Base-by-base conservation (phyloP, 1,140 invertebrate genomes). In the Drosophila trapezifrons region DNA sequence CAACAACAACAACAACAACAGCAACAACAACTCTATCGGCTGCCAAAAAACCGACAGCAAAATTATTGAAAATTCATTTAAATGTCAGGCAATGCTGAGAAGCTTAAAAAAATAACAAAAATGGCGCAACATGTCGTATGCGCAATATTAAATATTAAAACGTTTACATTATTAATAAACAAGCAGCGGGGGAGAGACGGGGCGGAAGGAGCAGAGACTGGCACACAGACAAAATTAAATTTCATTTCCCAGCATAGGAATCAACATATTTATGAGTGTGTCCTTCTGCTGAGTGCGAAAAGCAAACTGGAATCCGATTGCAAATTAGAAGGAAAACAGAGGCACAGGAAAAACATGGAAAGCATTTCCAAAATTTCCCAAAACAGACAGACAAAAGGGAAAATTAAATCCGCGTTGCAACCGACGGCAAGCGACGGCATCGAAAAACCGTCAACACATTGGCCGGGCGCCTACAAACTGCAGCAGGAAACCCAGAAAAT, bases 1-100 rank as follows among this genome's bases (percentile, higher is more conserved):
- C 25, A 51, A 12, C 49, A 35, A 13, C 27, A 17, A 20, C 80
- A 59, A 46, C 60, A 42, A 13, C 58, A 27, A 22, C 42, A 37
- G 12, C 40, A 40, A 57, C 13, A 37, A 27, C 77, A 79, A 66
- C 82, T 86, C 63, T 78, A 86, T 85, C 56, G 67, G 67, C 77
- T 51, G 59, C 37, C 46, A 38, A 57, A 45, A 47, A 56, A 55
- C 54, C 40, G 45, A 64, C 55, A 58, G 51, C 42, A 18, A 82
- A 85, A 86, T 86, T 86, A 85, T 86, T 86, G 83, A 82, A 85
- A 85, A 85, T 82, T 85, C 82, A 85, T 85, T 85, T 86, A 78
- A 85, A 85, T 85, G 82, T 85, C 83, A 78, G 65, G 74, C 56
- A 49, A 70, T 57, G 65, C 37, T 29, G 45, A 51, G 52, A 65